phyloP scores from a whole-genome alignment of 2,113 vertebrate species.

The Nothobranchius furzeri region DNA sequence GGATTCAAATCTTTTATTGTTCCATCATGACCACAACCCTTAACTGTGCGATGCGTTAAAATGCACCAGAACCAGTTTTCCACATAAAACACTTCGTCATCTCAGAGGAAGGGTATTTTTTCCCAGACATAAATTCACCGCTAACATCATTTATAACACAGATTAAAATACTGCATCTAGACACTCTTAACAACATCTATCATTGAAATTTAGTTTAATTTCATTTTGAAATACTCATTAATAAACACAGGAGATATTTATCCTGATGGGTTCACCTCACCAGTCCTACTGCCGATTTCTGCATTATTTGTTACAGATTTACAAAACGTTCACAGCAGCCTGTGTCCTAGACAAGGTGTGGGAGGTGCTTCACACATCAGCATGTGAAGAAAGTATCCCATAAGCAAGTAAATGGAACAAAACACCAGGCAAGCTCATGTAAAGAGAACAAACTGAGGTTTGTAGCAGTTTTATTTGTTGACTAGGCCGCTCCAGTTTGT shows the following conservation, averaged over 20 bases:
- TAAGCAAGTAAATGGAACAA: conserved; percentile 4
- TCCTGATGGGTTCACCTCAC: not conserved
- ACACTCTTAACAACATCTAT: not conserved
- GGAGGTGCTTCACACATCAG: not conserved
- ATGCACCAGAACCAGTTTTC: not conserved
- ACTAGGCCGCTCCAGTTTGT: not conserved
- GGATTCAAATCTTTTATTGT: not conserved
- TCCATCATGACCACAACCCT: conserved; percentile 11
- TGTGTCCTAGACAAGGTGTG: not conserved
- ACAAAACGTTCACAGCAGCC: not conserved
- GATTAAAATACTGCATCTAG: not conserved
- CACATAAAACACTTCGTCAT: too few relatives aligned
- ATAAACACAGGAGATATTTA: conserved; percentile 1
- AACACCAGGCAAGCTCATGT: not conserved
- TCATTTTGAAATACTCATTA: not conserved
- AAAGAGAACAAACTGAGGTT: not conserved
- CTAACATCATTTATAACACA: too few relatives aligned
- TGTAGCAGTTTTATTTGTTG: conserved; percentile 6
- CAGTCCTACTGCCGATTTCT: not conserved
- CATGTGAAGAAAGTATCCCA: not conserved
- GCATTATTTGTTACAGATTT: not conserved
- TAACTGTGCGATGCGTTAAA: not conserved
- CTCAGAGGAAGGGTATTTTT: too few relatives aligned
- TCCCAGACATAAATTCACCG: too few relatives aligned
- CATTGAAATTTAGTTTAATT: not conserved